Percentiles rank a stretch among this genome's conserved stretches.
Evolutionary conservation across 2,888 invertebrate genomes (phyloP).

Genomic region (Aricia artaxerxes): DNA sequence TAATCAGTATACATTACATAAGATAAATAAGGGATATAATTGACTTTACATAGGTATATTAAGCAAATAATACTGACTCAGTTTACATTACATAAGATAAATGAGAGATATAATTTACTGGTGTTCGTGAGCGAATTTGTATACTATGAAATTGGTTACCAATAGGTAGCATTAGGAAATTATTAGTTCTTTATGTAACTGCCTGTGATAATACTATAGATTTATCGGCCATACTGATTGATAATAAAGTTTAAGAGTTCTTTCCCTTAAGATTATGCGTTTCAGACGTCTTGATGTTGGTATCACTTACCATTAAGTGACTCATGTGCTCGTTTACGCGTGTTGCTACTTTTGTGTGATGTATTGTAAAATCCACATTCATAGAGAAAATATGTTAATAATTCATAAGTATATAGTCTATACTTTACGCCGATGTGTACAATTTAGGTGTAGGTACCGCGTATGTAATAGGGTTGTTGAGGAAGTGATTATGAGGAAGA

Average conservation of each 20-base stretch:
- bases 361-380: no score
- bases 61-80: conserved; percentile 12
- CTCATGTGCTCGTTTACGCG: no score
- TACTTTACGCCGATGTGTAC: no score
- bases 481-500: no score
- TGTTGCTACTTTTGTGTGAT: no score
- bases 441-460: no score
- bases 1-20: no score
- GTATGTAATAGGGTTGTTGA: no score
- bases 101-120: conserved; percentile 24
- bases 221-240: neutral
- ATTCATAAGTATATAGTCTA: no score
- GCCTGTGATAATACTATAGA: neutral
- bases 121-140: conserved; percentile 33
- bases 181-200: conserved; percentile 22
- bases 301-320: no score
- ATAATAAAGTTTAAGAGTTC: neutral
- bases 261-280: neutral
- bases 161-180: conserved; percentile 16
- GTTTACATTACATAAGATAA: conserved; percentile 15
- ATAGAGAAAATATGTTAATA: no score
- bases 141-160: conserved; percentile 31
- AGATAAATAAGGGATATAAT: no score
- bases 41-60: neutral
- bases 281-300: neutral